Base-by-base conservation (phyloP, 1,140 invertebrate species). In the Parapsyche elsis region DNA sequence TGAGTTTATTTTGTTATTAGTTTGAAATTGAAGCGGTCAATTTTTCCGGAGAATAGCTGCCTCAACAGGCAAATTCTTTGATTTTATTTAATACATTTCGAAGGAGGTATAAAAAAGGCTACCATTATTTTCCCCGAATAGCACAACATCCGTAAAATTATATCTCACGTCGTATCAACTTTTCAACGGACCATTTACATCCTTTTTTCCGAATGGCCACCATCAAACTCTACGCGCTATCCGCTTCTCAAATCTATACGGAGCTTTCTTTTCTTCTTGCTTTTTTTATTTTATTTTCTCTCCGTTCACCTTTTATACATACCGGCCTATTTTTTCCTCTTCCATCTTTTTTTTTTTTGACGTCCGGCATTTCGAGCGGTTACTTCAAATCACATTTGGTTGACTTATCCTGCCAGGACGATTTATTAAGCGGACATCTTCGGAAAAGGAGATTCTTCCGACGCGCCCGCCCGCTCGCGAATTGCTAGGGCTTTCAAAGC, bases 391-490 rank as follows among this genome's bases (percentile, higher is more conserved):
- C 75, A 77, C 75, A 77, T 77, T 77, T 46, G 75, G 24, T 77
- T 77, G 75, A 77, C 75, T 77, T 77, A 77, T 77, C 75, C 75
- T 30, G 75, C 75, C 75, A 77, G 75, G 75, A 67, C 75, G 75
- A 77, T 77, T 77, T 77, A 77, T 77, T 77, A 77, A 77, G 75
- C 75, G 49, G 75, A 61, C 75, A 77, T 77, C 75, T 64, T 26
- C 30, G 24, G n/a, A 61, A 49, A 77, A 64, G 26, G 59, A 77
- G 24, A 67, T 67, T 12, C 23, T 53, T 46, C 12, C 21, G 1
- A 21, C 59, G 64, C 5, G 10, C 19, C 24, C 74, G 7, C 23
- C n/a, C n/a, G n/a, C n/a, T 12, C 24, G 24, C 23, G 23, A 1
- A 44, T n/a, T 1, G 71, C 24, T 9, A 30, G 38, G 71, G 71